Conservation (phyloP, 2,888 invertebrate species). For the Harpalus rubripes region DNA sequence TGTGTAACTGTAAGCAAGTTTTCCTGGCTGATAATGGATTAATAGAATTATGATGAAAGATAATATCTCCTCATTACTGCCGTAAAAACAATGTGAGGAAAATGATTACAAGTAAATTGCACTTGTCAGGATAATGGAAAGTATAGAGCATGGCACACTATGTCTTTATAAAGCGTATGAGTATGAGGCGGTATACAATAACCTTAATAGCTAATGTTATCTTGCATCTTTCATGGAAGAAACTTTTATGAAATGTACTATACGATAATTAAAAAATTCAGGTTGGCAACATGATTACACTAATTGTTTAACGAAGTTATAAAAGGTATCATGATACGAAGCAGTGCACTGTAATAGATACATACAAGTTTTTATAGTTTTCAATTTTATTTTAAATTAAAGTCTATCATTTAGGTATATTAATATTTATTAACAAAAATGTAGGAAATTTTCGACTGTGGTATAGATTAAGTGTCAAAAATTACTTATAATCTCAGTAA, state of each 20-base stretch:
- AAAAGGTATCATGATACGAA: too few species aligned
- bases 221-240: constrained; percentile 7
- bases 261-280: constrained; percentile 11
- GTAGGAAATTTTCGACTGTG: too few species aligned
- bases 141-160: constrained; percentile 3
- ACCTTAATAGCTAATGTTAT: constrained; percentile 30
- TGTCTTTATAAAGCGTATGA: constrained; percentile 11
- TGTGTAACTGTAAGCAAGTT: constrained; percentile 10
- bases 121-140: constrained; percentile 64
- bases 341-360: too few species aligned
- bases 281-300: neutral
- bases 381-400: too few species aligned
- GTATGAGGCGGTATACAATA: neutral
- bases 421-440: too few species aligned
- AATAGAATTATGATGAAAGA: constrained; percentile 40
- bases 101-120: constrained; percentile 62
- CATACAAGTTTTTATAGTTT: too few species aligned
- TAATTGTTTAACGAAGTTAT: too few species aligned
- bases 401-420: too few species aligned
- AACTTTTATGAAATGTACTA: constrained; percentile 18
- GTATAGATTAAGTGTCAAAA: too few species aligned
- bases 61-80: constrained; percentile 19
- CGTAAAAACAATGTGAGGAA: constrained; percentile 50
- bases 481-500: too few species aligned
- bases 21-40: constrained; percentile 29